Evolutionary conservation across 1,140 invertebrate genomes (phyloP).

Genomic region (Drosophila kanapiae): DNA sequence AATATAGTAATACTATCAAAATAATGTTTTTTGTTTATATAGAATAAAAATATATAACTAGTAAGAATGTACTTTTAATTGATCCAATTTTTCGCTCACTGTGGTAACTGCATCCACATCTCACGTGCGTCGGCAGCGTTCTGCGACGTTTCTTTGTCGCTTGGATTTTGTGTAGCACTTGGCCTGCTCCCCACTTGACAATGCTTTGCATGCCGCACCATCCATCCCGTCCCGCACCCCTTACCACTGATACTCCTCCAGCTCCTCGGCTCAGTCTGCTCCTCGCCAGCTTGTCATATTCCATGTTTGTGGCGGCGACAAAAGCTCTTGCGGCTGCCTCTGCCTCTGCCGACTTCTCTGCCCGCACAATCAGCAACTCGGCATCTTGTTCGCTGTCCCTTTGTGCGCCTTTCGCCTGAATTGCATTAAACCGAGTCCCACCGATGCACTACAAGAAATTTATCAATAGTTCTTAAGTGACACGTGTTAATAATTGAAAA

Average conservation of each 20-base stretch:
- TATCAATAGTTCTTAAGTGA: neutral
- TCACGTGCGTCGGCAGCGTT: slow-evolving; percentile 52
- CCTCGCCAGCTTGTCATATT: slow-evolving; percentile 72
- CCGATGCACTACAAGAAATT: slow-evolving; percentile 9
- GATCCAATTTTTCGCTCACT: neutral
- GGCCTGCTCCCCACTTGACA: slow-evolving; percentile 77
- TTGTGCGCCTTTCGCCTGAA: slow-evolving; percentile 83
- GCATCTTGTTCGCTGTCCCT: slow-evolving; percentile 83
- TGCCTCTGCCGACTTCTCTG: slow-evolving; percentile 42
- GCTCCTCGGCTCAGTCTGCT: slow-evolving; percentile 10
- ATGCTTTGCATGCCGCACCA: slow-evolving; percentile 73
- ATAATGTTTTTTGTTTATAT: no score
- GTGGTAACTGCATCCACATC: slow-evolving; percentile 47
- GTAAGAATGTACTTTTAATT: no score
- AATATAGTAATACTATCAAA: no score
- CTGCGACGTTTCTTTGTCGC: slow-evolving; percentile 66
- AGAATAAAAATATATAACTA: neutral
- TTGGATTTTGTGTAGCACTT: slow-evolving; percentile 72
- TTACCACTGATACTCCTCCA: neutral
- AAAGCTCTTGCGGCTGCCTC: slow-evolving; percentile 69
- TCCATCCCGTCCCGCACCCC: neutral
- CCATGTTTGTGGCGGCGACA: slow-evolving; percentile 81
- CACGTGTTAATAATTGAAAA: neutral
- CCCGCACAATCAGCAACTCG: slow-evolving; percentile 80
- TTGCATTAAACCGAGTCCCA: slow-evolving; percentile 67